phyloP scores from a whole-genome alignment of 2,113 vertebrate species.

The Agelaius phoeniceus region DNA sequence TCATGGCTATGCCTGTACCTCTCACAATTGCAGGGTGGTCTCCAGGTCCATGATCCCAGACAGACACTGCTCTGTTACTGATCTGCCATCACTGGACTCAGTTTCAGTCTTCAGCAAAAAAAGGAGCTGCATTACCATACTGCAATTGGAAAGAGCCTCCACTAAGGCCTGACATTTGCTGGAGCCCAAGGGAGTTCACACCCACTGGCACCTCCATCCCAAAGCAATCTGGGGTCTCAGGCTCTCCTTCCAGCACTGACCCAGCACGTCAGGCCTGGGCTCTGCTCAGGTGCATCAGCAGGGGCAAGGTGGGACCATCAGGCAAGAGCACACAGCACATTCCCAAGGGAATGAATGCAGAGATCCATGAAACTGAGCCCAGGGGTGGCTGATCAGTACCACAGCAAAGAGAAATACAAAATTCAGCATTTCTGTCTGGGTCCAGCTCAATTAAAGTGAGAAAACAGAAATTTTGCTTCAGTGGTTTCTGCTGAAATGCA shows the following conservation, averaged over 20 bases:
- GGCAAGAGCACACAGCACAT: background rate
- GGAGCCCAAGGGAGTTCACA: background rate
- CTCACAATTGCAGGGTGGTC: background rate
- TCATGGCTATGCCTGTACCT: background rate
- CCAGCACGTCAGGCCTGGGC: background rate
- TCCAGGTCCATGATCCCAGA: background rate
- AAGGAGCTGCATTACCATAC: background rate
- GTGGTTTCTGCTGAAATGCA: background rate
- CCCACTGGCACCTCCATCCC: background rate
- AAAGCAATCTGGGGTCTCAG: background rate
- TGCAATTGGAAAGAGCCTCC: background rate
- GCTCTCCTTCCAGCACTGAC: background rate
- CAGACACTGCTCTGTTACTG: background rate
- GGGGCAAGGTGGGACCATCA: background rate
- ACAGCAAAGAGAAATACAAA: background rate
- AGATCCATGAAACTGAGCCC: background rate
- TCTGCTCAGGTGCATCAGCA: background rate
- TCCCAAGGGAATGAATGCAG: background rate
- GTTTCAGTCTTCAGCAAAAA: background rate
- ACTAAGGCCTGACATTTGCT: background rate
- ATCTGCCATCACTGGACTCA: background rate
- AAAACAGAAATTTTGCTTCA: background rate
- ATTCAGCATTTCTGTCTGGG: background rate
- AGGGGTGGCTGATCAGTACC: background rate
- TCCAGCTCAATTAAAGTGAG: background rate